Conservation (phyloP, 2,797 vertebrate species). For the Melanogrammus aeglefinus region DNA sequence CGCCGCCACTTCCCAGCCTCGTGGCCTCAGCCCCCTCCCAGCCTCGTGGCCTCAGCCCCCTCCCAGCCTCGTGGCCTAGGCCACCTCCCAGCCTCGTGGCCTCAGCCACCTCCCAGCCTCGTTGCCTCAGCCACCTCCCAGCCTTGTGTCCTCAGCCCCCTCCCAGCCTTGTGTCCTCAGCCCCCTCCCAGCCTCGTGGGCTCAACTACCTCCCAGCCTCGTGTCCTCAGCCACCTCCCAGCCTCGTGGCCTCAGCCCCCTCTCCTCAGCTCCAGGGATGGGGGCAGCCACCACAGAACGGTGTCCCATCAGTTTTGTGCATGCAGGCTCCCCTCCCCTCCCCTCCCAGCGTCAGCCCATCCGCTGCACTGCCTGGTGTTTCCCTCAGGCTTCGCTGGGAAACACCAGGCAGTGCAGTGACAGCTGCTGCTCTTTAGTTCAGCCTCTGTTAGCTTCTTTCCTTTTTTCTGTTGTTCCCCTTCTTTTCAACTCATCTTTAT, state of each 20-base stretch:
- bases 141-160: no score
- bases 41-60: no score
- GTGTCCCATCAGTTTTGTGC: conserved; percentile 99
- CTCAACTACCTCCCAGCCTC: no score
- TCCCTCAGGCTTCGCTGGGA: conserved; percentile 42
- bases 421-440: conserved; percentile 42
- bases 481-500: conserved; percentile 24
- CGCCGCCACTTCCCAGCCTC: no score
- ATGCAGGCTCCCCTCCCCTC: conserved; percentile 79
- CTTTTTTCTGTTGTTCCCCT: conserved; percentile 30
- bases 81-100: no score
- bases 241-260: conserved; percentile 56
- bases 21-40: no score
- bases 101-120: no score
- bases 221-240: conserved; percentile 45
- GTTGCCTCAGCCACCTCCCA: no score
- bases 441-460: conserved; percentile 16
- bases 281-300: conserved; percentile 85
- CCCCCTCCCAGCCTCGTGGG: no score
- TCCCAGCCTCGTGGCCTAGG: no score
- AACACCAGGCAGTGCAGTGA: conserved; percentile 72
- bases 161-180: no score
- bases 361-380: conserved; percentile 68
- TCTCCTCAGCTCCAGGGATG: conserved; percentile 81
- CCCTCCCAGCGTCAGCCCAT: conserved; percentile 28